Percentiles rank a stretch among this genome's conserved stretches.
Conservation (phyloP, 2,888 invertebrate genomes). For the Cremastobaeus sp. region DNA sequence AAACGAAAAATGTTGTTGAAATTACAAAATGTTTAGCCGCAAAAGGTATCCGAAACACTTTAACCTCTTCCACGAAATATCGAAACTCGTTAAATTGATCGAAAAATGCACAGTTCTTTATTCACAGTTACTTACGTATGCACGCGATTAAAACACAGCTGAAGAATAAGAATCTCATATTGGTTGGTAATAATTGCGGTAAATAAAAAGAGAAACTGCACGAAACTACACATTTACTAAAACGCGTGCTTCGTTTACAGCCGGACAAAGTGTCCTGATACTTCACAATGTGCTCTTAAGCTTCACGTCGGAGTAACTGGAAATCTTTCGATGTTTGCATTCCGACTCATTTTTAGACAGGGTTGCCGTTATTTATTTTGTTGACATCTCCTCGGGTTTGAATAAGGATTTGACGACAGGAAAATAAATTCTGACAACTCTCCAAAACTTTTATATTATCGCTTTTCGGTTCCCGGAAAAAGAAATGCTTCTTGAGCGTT, state of each 20-base stretch:
- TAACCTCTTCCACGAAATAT: too few relatives aligned
- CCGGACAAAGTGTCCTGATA: neutral
- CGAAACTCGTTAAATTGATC: too few relatives aligned
- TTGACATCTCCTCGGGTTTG: conserved; percentile 33
- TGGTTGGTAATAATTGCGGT: neutral
- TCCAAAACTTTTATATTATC: conserved; percentile 7
- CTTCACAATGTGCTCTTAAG: conserved; percentile 34
- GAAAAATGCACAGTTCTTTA: too few relatives aligned
- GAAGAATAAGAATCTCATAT: conserved; percentile 3
- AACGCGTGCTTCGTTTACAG: neutral
- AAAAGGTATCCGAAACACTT: too few relatives aligned
- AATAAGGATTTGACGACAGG: conserved; percentile 30
- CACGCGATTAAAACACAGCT: neutral
- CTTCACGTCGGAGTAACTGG: conserved; percentile 35
- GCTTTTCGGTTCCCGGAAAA: conserved; percentile 35
- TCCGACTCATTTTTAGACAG: conserved; percentile 49
- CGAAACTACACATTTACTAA: neutral
- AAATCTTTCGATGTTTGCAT: conserved; percentile 51
- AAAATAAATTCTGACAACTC: conserved; percentile 44
- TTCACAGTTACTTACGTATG: conserved; percentile 8
- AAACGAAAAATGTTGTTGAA: too few relatives aligned
- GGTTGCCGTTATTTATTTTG: conserved; percentile 54
- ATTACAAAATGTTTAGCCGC: too few relatives aligned
- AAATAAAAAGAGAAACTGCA: too few relatives aligned
- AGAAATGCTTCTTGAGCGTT: neutral